Evolutionary conservation across 2,113 vertebrate genomes (phyloP).

Genomic region (Polyodon spathula): DNA sequence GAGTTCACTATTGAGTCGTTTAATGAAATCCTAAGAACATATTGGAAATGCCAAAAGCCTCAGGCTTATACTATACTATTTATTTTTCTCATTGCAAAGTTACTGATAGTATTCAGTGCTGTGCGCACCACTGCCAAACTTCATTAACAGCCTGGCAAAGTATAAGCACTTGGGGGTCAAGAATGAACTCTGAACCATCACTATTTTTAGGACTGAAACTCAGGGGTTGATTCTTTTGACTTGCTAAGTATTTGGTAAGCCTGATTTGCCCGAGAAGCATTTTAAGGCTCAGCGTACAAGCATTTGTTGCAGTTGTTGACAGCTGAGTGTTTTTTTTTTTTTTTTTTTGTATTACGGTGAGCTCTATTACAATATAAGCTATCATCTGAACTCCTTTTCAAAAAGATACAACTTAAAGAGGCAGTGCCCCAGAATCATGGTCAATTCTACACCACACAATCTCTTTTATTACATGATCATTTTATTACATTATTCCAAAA

Average conservation of each 20-base stretch:
- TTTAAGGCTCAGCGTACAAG: background rate
- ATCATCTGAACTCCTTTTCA: background rate
- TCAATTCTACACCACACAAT: too few relatives aligned
- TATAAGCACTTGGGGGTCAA: background rate
- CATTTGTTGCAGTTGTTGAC: conserved; percentile 1
- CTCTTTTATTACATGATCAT: too few relatives aligned
- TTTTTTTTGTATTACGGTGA: background rate
- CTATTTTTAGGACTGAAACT: conserved; percentile 6
- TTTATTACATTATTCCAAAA: too few relatives aligned
- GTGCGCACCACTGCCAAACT: background rate
- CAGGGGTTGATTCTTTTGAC: background rate
- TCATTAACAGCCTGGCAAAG: too few relatives aligned
- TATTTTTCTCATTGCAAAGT: conserved; percentile 6
- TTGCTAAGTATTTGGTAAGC: background rate
- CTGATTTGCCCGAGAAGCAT: background rate
- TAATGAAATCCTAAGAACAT: conserved; percentile 16
- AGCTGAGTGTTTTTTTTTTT: background rate
- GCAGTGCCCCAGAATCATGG: too few relatives aligned
- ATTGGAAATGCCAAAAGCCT: conserved; percentile 4
- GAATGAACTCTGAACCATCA: background rate
- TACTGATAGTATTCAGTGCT: conserved; percentile 14
- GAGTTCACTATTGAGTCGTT: conserved; percentile 8
- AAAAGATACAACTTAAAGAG: background rate
- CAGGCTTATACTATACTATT: conserved; percentile 4
- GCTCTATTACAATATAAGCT: background rate